phyloP scores from a whole-genome alignment of 2,113 vertebrate species.

The Pollimyrus isidori region DNA sequence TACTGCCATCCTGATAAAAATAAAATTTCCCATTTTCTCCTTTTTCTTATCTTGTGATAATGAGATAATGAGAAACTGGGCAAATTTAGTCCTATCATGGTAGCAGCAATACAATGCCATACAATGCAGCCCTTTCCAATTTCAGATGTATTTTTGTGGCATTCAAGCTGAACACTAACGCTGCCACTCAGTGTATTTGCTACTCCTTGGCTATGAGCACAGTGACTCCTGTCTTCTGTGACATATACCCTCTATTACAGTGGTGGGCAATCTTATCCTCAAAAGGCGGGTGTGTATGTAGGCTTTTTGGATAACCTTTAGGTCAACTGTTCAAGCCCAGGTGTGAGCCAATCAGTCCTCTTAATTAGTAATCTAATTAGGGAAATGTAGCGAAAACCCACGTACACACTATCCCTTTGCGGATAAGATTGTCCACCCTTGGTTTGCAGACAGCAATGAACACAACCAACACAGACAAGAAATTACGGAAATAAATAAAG shows the following conservation, averaged over 20 bases:
- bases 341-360: no score
- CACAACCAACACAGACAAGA: no score
- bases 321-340: no score
- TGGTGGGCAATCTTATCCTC: no score
- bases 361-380: no score
- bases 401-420: no score
- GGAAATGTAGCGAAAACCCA: no score
- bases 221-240: not conserved
- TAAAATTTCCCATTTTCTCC: not conserved
- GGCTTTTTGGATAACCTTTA: no score
- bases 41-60: not conserved
- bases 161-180: not conserved
- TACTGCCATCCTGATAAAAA: not conserved
- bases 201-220: not conserved
- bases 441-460: no score
- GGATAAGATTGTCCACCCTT: no score
- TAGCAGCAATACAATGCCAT: not conserved
- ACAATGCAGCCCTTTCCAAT: not conserved
- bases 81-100: not conserved
- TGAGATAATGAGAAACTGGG: not conserved
- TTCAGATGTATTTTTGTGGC: not conserved
- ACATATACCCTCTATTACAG: not conserved
- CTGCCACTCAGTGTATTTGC: not conserved
- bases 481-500: not conserved
- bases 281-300: no score